phyloP scores from a whole-genome alignment of 2,113 vertebrate genomes.

The Psittacula cyanocephala region DNA sequence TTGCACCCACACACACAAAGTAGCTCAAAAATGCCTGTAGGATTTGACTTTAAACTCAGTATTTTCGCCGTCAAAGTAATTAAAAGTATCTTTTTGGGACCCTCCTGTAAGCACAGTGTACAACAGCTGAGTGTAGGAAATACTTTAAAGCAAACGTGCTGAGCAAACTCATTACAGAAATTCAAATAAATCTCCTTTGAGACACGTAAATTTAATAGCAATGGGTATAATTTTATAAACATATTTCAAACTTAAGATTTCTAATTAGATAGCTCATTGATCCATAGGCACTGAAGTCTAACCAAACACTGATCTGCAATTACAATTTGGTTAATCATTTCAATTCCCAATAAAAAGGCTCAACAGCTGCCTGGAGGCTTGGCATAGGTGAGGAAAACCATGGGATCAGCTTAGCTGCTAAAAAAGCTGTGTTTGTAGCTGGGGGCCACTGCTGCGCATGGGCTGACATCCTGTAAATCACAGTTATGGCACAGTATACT shows the following conservation, averaged over 20 bases:
- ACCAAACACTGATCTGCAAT: conserved; percentile 19
- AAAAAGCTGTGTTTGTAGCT: neutral
- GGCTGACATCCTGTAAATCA: neutral
- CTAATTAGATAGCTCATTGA: conserved; percentile 30
- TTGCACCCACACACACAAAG: neutral
- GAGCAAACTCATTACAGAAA: conserved; percentile 34
- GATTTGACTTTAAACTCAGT: neutral
- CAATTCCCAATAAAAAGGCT: neutral
- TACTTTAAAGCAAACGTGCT: conserved; percentile 18
- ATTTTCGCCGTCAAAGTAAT: neutral
- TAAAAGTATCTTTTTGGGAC: neutral
- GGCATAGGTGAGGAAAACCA: neutral
- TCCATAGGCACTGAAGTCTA: conserved; percentile 22
- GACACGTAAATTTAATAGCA: conserved; percentile 31
- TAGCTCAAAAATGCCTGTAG: neutral
- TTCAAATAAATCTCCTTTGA: conserved; percentile 19
- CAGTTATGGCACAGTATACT: rapidly evolving
- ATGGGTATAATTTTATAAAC: conserved; percentile 10
- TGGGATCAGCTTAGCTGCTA: neutral
- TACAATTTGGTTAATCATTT: neutral
- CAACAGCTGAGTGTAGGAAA: neutral
- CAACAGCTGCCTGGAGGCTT: neutral
- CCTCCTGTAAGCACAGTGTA: neutral
- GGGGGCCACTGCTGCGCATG: rapidly evolving
- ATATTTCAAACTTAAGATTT: neutral